phyloP scores from a whole-genome alignment of 1,140 invertebrate genomes.

The Gonioctena quinquepunctata region DNA sequence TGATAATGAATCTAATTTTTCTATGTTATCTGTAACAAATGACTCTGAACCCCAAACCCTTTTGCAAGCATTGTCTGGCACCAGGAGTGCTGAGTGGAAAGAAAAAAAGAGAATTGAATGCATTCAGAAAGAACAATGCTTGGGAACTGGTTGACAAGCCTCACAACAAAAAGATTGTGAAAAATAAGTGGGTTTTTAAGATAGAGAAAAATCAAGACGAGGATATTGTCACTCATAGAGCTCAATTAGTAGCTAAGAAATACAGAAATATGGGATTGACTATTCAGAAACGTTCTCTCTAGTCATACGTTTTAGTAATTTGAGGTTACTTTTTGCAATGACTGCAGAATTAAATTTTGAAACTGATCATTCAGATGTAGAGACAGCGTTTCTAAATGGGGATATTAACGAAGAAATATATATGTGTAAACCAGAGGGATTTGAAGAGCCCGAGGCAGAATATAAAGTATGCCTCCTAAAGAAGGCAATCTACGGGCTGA shows the following conservation, averaged over 20 bases:
- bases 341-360: conserved; percentile 22
- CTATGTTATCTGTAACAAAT: conserved; percentile 18
- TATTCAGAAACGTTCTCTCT: conserved; percentile 51
- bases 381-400: conserved; percentile 50
- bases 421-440: conserved; percentile 31
- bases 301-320: conserved; percentile 46
- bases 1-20: conserved; percentile 6
- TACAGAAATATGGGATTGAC: conserved; percentile 53
- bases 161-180: conserved; percentile 38
- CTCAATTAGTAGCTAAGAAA: conserved; percentile 53
- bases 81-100: conserved; percentile 27
- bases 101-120: conserved; percentile 40
- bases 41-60: conserved; percentile 20
- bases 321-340: conserved; percentile 27
- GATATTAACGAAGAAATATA: conserved; percentile 48
- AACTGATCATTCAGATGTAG: conserved; percentile 38
- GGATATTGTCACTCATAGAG: conserved; percentile 43
- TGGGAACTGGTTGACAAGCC: conserved; percentile 48
- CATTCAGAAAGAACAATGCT: conserved; percentile 49
- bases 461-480: conserved; percentile 33
- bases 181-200: conserved; percentile 56
- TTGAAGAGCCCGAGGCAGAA: conserved; percentile 35
- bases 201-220: conserved; percentile 45
- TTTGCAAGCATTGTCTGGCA: conserved; percentile 21
- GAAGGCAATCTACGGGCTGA: conserved; percentile 55